Evolutionary conservation across 2,113 vertebrate genomes (phyloP).

Genomic region (Ia io): DNA sequence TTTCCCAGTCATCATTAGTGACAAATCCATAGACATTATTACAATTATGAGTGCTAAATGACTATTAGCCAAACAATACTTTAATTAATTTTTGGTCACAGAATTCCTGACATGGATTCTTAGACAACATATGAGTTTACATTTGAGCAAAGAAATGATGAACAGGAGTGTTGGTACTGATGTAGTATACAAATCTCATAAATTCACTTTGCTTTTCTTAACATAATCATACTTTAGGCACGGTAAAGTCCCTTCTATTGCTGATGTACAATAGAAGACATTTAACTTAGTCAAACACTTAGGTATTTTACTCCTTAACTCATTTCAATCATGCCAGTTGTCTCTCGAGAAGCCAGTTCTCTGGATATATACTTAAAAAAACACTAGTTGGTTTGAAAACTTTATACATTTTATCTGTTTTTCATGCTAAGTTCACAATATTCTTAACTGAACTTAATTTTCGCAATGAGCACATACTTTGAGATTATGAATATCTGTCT

Average conservation of each 20-base stretch:
- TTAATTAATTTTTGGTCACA: background rate
- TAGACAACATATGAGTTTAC: background rate
- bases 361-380: background rate
- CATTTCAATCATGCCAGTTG: background rate
- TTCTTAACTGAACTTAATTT: constrained; percentile 33
- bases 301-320: background rate
- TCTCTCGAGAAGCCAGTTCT: background rate
- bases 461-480: background rate
- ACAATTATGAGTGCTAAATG: background rate
- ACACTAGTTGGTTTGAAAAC: background rate
- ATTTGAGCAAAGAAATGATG: background rate
- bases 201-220: background rate
- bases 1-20: background rate
- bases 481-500: background rate
- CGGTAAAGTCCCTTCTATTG: background rate
- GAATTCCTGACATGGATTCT: background rate
- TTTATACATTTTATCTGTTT: background rate
- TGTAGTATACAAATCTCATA: background rate
- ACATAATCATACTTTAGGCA: background rate
- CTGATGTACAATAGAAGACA: background rate
- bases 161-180: background rate
- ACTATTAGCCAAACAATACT: background rate
- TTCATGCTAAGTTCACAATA: background rate
- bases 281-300: background rate
- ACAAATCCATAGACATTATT: background rate